A percentile compares a stretch with the other conserved stretches of the same genome.
These are phyloP conservation scores for Metallyticus violacea DNA, from an alignment of 2,888 invertebrate species.

Conservation along the genomic window DNA sequence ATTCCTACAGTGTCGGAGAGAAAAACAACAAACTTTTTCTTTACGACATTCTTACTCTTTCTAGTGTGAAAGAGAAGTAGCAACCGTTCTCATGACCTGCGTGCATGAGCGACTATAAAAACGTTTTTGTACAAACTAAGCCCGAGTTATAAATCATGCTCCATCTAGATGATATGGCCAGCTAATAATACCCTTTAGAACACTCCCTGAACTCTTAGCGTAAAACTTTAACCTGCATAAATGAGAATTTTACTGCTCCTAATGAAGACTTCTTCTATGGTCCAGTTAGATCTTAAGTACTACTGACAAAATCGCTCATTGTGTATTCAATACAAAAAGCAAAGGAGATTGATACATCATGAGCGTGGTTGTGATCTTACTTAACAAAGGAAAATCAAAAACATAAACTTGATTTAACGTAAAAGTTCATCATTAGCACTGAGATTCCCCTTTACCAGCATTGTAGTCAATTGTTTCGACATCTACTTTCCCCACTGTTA, in stretches of 20 bases:
- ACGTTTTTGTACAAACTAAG: neutral
- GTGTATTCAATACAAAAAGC: neutral
- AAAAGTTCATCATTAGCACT: no score
- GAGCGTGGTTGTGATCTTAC: no score
- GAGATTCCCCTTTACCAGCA: no score
- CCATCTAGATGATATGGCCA: neutral
- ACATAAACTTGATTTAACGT: no score
- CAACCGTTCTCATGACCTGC: neutral
- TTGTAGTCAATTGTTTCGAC: no score
- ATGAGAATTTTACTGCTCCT: neutral
- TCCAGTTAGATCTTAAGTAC: neutral
- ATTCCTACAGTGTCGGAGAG: no score
- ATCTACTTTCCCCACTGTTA: no score
- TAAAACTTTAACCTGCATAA: neutral
- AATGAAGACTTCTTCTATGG: no score
- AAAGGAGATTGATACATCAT: no score
- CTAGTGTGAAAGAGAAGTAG: neutral
- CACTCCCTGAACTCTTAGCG: neutral
- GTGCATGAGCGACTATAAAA: neutral
- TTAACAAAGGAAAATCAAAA: no score
- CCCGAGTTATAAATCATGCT: neutral
- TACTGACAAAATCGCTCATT: neutral
- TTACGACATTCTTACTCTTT: neutral
- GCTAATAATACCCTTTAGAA: neutral
- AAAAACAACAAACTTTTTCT: no score